Base-by-base conservation (phyloP, 2,888 invertebrate species). In the Amblyjoppa proteus region DNA sequence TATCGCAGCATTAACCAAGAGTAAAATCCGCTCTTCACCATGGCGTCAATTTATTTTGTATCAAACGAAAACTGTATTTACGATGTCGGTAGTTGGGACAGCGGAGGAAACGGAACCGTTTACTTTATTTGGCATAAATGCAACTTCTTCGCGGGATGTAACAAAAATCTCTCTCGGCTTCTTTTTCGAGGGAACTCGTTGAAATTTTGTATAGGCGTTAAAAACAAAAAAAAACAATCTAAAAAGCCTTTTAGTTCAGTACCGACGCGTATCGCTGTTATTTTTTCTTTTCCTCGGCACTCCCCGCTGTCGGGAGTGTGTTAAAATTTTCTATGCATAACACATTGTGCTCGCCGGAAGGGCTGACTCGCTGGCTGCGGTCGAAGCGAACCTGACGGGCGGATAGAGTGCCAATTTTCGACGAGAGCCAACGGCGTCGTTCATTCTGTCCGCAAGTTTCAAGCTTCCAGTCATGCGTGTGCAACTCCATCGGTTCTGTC, bases 301-400 rank as follows among this genome's bases (percentile, higher is more conserved):
- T 68, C n/a, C 16, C 16, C 74, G 16, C 38, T 41, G 61, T 38
- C 53, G 13, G 5, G 34, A 31, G 16, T 9, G 38, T 31, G 20
- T 41, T n/a, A 61, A 61, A 83, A 73, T 61, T 83, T 83, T 61
- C 45, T 58, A 78, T 78, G 83, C 83, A 83, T 80, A 80, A 80
- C 74, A 61, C 78, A 83, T 83, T 74, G 68, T 68, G 71, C 56
- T 69, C 49, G 58, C 69, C 41, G 74, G 56, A 41, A 38, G 31
- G 34, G 31, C 53, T 34, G 56, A 31, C 41, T 16, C 45, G 45
- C 53, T 38, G 16, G 38, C 53, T 53, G 6, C 20, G 20, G 16
- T 58, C 31, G 77, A 70, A 66, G 68, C 68, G 73, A 28, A 68
- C 49, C 69, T 83, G 82, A 73, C 73, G 77, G 4, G 45, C 45